Conservation (phyloP, 2,888 invertebrate species). For the Hydroisotoma schaefferi region DNA sequence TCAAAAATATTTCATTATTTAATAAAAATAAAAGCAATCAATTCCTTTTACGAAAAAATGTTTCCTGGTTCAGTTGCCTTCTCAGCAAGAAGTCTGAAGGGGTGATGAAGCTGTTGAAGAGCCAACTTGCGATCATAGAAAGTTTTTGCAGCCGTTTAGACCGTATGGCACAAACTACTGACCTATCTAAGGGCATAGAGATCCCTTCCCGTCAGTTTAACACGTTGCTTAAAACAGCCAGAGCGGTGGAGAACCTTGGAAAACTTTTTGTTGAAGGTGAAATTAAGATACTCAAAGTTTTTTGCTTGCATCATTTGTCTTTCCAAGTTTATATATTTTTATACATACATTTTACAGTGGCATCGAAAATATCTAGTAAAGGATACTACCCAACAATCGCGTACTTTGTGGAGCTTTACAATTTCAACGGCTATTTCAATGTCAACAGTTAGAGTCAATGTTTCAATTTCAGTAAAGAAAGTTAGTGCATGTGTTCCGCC, state of each 20-base stretch:
- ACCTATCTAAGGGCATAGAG: slow-evolving; percentile 26
- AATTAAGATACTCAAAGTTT: too few relatives aligned
- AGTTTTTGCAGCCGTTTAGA: slow-evolving; percentile 39
- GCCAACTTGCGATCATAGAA: slow-evolving; percentile 43
- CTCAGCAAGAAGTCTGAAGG: slow-evolving; percentile 67
- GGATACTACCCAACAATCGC: slow-evolving; percentile 42
- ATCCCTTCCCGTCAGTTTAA: slow-evolving; percentile 29
- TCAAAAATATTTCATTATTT: background rate
- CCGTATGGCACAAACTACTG: background rate
- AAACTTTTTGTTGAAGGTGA: slow-evolving; percentile 42
- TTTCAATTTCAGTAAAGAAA: too few relatives aligned
- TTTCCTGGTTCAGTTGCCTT: slow-evolving; percentile 59
- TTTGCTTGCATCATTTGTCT: background rate
- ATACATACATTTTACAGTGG: slow-evolving; percentile 35
- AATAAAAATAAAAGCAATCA: background rate
- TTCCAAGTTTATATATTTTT: slow-evolving; percentile 6
- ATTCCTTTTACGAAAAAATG: slow-evolving; percentile 7
- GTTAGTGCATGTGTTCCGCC: too few relatives aligned
- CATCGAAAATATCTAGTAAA: slow-evolving; percentile 35
- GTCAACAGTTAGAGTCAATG: too few relatives aligned
- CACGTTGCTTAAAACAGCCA: slow-evolving; percentile 30
- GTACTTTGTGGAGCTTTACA: slow-evolving; percentile 42
- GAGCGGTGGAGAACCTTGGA: slow-evolving; percentile 40
- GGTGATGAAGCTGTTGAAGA: slow-evolving; percentile 63
- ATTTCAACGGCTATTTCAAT: slow-evolving; percentile 42